Base-by-base conservation (phyloP, 1,140 invertebrate species). In the Tribolium castaneum region DNA sequence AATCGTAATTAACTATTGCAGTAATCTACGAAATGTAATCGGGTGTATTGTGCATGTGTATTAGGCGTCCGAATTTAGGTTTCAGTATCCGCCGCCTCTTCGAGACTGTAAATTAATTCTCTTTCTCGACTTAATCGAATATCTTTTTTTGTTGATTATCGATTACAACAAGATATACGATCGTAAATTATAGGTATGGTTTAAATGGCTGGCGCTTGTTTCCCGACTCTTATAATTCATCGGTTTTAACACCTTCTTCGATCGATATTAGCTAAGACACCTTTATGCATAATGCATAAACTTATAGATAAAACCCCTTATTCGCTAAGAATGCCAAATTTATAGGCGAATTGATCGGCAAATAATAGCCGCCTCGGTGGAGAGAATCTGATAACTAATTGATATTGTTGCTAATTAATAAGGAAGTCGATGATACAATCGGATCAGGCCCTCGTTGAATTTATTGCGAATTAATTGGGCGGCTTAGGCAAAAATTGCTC, bases 201-300 rank as follows among this genome's bases (percentile, higher is more conserved):
- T 78, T 78, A 80, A 80, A 78, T 73, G 70, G 74, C 56, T 72
- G 74, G 73, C 73, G 75, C 74, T 81, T 81, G 73, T 80, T 78
- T 80, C 77, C 79, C 72, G 73, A 50, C 73, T 74, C 78, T 81
- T 81, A 78, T 81, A 81, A 81, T 81, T 79, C 80, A 81, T 81
- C 71, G 71, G 77, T 73, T 79, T 81, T 81, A 79, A 81, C 80
- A 81, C 80, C 80, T 81, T 56, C 70, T 25, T 39, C 45, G 75
- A 73, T 77, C 75, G 78, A 81, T 80, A 77, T 62, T 72, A 72
- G 71, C 59, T 66, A 66, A 66, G 59, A 66, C 59, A 66, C 59
- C 59, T 70, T 78, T 73, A 78, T 78, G 77, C 77, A 78, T 78
- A 73, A 78, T 78, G 77, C 70, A 78, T 78, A 71, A 74, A 78